Evolutionary conservation across 2,113 vertebrate genomes (phyloP).

Genomic region (Dasyornis broadbenti): DNA sequence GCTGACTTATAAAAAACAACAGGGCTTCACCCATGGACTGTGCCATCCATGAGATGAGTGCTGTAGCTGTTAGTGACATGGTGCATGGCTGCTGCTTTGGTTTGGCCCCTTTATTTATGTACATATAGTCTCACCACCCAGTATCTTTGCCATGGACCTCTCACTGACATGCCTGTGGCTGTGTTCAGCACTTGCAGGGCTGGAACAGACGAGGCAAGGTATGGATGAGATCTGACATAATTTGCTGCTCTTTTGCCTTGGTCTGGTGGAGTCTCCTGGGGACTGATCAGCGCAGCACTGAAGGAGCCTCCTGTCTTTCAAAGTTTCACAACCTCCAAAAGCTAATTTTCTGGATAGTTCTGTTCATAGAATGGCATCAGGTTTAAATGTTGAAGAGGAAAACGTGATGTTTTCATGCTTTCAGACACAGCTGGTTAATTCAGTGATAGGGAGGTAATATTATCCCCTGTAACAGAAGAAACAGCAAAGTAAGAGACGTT

Average conservation of each 20-base stretch:
- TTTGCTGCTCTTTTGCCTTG: neutral
- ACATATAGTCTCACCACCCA: neutral
- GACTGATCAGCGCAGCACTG: neutral
- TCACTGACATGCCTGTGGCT: neutral
- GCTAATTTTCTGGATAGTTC: constrained; percentile 7
- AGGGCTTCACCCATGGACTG: neutral
- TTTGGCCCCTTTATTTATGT: neutral
- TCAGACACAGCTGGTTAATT: constrained; percentile 2
- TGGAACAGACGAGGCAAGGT: neutral
- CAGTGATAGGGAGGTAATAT: constrained; percentile 1
- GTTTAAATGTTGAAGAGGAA: neutral
- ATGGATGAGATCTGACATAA: neutral
- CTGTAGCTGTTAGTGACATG: neutral
- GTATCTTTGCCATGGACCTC: neutral
- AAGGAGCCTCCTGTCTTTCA: neutral
- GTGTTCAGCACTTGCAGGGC: neutral
- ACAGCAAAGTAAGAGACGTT: neutral
- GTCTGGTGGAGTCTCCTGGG: neutral
- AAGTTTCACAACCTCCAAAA: neutral
- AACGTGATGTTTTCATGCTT: constrained; percentile 21
- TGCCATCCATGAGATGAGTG: neutral
- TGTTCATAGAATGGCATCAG: neutral
- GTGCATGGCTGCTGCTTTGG: neutral
- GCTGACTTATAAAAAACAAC: neutral
- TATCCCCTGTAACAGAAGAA: neutral